A percentile compares a stretch with the other conserved stretches of the same genome.
phyloP scores from a whole-genome alignment of 1,140 invertebrate species.

The Mya arenaria region DNA sequence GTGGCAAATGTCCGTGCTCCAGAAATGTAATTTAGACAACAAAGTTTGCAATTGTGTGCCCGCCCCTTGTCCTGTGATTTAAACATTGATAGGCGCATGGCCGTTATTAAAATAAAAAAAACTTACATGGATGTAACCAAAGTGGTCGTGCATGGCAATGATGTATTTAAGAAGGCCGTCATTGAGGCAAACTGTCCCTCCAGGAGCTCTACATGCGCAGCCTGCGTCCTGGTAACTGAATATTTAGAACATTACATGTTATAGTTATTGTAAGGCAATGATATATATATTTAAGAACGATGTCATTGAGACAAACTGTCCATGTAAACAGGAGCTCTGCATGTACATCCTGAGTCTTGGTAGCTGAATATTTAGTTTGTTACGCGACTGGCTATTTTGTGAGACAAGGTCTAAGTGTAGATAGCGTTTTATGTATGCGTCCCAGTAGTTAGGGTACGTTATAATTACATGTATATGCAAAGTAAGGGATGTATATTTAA shows the following conservation, averaged over 20 bases:
- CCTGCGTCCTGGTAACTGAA: slow-evolving; percentile 62
- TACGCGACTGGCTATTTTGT: background rate
- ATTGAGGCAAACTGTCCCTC: slow-evolving; percentile 65
- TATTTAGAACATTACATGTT: background rate
- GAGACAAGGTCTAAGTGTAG: background rate
- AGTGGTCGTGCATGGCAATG: slow-evolving; percentile 30
- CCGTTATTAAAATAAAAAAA: no score
- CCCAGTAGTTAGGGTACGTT: no score
- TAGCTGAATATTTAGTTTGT: slow-evolving; percentile 47
- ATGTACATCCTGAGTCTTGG: slow-evolving; percentile 57
- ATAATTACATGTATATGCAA: background rate
- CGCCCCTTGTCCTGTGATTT: no score
- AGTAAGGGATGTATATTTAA: background rate
- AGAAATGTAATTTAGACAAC: no score
- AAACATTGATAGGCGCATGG: no score
- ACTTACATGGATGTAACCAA: slow-evolving; percentile 64
- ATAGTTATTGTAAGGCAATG: background rate
- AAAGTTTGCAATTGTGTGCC: no score
- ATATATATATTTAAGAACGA: background rate
- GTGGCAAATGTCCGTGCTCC: no score
- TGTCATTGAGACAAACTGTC: background rate
- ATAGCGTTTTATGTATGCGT: background rate
- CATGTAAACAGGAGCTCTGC: slow-evolving; percentile 57
- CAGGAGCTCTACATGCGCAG: slow-evolving; percentile 63
- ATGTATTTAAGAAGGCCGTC: slow-evolving; percentile 59